Base-by-base conservation (phyloP, 2,888 invertebrate genomes). In the Cistogaster globosa region DNA sequence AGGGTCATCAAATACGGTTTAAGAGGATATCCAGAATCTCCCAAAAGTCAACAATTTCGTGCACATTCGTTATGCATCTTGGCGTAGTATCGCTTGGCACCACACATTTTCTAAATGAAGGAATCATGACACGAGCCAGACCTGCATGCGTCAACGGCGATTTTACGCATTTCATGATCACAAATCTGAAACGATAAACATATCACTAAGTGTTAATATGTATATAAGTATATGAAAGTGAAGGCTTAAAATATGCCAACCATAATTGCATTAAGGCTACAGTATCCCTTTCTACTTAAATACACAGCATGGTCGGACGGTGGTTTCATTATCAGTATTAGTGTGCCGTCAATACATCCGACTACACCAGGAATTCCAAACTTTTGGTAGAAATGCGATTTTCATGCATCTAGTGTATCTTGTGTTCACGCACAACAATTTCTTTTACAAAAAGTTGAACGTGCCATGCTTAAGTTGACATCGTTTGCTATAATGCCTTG, bases 261-360 rank as follows among this genome's bases (percentile, higher is more conserved):
- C 8, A 67, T 53, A 53, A 67, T 67, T n/a, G 36, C 36, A 53
- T 67, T 67, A 5, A 57, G 9, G n/a, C 69, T 57, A 20, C 5
- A 57, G 14, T 22, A 7, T 22, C 26, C 45, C 4, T 65, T 65
- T 45, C 65, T 63, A 42, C 42, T 76, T 16, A 57, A 67, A 51
- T 67, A 76, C n/a, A 14, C 55, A 20, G 14, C 4, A 18, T 76
- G 55, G 9, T 76, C 65, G 5, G 18, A 22, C 20, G 68, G 45
- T 14, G 65, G 58, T 45, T 67, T 58, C 26, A 48, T 48, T 20
- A 76, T 18, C 42, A n/a, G 14, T 3, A 76, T 36, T 18, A 57
- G 76, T 1, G 76, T 60, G 4, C 74, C 74, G 53, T 65, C 75
- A 42, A 75, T 65, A 65, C 55, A 75, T 18, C 65, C 75, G 55